A percentile compares a stretch with the other conserved stretches of the same genome.
phyloP scores from a whole-genome alignment of 2,888 invertebrate species.

The Galeopsomyia nigrocyanea region DNA sequence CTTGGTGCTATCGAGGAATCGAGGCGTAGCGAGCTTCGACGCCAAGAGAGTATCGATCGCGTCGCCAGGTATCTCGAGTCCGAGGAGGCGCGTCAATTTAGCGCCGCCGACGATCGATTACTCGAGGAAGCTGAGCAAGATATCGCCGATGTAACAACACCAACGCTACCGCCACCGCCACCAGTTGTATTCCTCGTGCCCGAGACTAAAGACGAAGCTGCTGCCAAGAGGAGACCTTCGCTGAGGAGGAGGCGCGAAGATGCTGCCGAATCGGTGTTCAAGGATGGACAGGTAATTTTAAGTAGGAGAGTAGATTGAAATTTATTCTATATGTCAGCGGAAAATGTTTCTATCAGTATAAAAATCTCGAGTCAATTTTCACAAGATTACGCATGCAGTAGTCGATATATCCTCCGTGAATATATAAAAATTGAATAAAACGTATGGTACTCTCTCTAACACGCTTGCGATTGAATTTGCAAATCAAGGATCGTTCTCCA shows the following conservation, averaged over 20 bases:
- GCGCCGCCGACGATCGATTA: slow-evolving; percentile 3
- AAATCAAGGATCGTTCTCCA: not conserved
- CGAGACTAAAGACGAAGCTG: slow-evolving; percentile 22
- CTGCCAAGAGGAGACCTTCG: slow-evolving; percentile 36
- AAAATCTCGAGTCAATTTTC: no score
- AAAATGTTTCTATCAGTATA: no score
- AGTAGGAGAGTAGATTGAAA: not conserved
- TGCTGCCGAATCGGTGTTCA: slow-evolving; percentile 34
- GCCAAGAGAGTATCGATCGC: slow-evolving; percentile 43
- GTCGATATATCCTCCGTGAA: no score
- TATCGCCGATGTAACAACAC: not conserved
- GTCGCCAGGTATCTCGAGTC: slow-evolving; percentile 36
- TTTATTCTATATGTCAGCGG: not conserved
- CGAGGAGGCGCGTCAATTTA: not conserved
- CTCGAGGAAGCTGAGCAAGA: not conserved
- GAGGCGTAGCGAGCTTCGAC: slow-evolving; percentile 34
- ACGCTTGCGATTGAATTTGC: no score
- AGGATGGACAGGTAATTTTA: slow-evolving; percentile 28
- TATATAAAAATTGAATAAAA: no score
- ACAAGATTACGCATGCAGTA: no score
- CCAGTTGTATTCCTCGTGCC: not conserved
- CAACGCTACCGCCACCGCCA: not conserved
- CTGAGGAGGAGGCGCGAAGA: slow-evolving; percentile 43
- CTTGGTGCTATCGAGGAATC: slow-evolving; percentile 14
- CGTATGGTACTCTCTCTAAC: no score